Conservation (phyloP, 2,888 invertebrate species). For the Ischnus inquisitorius region DNA sequence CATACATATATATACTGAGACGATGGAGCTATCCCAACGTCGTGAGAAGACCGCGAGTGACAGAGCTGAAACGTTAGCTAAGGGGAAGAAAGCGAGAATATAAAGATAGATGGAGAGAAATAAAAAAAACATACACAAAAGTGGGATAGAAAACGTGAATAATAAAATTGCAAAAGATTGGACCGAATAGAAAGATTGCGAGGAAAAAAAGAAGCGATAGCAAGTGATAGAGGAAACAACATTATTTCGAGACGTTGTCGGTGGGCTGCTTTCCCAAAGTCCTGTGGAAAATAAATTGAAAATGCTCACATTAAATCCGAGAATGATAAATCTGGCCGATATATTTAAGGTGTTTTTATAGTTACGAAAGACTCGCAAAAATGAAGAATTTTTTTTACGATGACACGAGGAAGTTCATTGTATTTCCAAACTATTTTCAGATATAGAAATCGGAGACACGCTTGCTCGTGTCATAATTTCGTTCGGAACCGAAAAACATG, state of each 20-base stretch:
- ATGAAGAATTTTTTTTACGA: too few relatives aligned
- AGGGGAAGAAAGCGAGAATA: conserved; percentile 55
- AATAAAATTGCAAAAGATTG: conserved; percentile 9
- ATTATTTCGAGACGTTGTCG: too few relatives aligned
- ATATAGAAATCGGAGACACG: too few relatives aligned
- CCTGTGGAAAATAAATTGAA: not conserved
- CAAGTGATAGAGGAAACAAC: conserved; percentile 3
- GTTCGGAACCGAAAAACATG: too few relatives aligned
- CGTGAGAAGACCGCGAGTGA: conserved; percentile 28
- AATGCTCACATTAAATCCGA: not conserved
- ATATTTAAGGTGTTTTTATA: too few relatives aligned
- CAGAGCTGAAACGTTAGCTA: conserved; percentile 27
- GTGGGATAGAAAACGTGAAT: conserved; percentile 9
- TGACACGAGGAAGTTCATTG: too few relatives aligned
- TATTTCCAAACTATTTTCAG: too few relatives aligned
- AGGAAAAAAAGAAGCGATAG: conserved; percentile 17
- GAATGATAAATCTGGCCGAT: too few relatives aligned
- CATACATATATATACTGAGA: conserved; percentile 3
- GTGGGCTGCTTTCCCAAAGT: too few relatives aligned
- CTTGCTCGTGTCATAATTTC: too few relatives aligned
- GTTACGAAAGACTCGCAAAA: too few relatives aligned
- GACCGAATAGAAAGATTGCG: conserved; percentile 21
- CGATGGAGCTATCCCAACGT: conserved; percentile 43
- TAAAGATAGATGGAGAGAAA: conserved; percentile 8
- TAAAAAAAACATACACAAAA: not conserved